These are phyloP conservation scores for Camponotus floridanus DNA, from an alignment of 1,140 invertebrate species.

Conservation along the genomic window DNA sequence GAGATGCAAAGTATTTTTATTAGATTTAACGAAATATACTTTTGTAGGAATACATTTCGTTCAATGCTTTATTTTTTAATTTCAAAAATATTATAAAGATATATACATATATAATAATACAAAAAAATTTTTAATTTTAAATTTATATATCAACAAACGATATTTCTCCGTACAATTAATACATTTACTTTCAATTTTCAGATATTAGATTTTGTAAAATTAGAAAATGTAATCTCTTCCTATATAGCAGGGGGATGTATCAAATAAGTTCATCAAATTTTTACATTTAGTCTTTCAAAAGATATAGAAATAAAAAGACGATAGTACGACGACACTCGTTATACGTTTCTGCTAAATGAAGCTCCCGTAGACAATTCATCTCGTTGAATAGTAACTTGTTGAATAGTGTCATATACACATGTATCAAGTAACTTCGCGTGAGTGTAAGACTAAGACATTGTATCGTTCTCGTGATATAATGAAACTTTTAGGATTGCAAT, in stretches of 20 bases:
- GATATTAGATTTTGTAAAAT: background rate
- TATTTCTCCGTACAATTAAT: background rate
- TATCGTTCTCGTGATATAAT: background rate
- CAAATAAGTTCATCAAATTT: constrained; percentile 3
- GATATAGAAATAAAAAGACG: constrained; percentile 1
- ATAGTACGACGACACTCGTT: background rate
- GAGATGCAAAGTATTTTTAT: background rate
- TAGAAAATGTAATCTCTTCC: background rate
- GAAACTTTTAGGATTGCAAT: background rate
- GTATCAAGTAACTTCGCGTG: constrained; percentile 26
- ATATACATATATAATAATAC: background rate
- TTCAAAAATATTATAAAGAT: background rate
- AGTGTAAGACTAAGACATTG: constrained; percentile 7
- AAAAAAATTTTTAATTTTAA: constrained; percentile 11
- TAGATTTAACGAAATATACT: background rate
- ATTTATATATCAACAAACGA: too few species aligned
- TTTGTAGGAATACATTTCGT: background rate
- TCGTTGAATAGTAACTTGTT: constrained; percentile 47
- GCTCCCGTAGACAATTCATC: constrained; percentile 16
- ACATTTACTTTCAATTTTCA: too few species aligned
- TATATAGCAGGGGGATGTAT: background rate
- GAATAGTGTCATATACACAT: constrained; percentile 46
- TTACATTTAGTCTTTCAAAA: background rate
- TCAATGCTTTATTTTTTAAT: background rate
- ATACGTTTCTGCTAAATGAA: constrained; percentile 20